Evolutionary conservation across 2,797 vertebrate species (phyloP).

Genomic region (Molothrus aeneus): DNA sequence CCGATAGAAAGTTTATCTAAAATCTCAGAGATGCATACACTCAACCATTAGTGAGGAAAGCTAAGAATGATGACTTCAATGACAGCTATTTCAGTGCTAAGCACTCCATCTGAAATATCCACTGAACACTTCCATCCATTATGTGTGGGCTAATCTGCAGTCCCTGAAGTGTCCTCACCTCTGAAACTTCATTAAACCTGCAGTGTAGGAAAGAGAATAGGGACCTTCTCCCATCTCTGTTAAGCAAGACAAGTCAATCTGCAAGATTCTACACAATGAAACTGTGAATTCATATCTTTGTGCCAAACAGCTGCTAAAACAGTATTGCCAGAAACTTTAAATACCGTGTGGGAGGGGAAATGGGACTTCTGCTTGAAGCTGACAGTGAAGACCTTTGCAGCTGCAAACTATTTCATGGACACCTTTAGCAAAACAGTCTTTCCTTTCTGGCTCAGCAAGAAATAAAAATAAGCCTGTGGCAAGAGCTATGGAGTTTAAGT

Average conservation of each 20-base stretch:
- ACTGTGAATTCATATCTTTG: not conserved
- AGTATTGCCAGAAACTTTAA: conserved; percentile 42
- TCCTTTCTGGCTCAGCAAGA: conserved; percentile 46
- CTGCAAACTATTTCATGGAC: conserved; percentile 58
- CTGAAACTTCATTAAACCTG: not conserved
- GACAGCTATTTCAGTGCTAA: conserved; percentile 44
- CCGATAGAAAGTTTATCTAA: not conserved
- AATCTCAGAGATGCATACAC: not conserved
- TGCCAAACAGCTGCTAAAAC: conserved; percentile 62
- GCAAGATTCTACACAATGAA: conserved; percentile 16
- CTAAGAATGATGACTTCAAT: conserved; percentile 27
- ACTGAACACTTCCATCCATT: conserved; percentile 42
- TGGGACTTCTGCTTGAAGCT: conserved; percentile 28
- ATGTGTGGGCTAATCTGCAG: not conserved
- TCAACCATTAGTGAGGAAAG: not conserved
- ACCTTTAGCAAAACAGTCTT: conserved; percentile 28
- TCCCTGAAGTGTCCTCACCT: conserved; percentile 39
- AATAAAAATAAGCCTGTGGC: conserved; percentile 28
- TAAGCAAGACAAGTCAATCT: conserved; percentile 17
- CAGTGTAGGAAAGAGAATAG: not conserved
- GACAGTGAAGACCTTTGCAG: conserved; percentile 44
- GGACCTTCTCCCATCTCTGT: not conserved
- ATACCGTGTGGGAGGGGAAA: conserved; percentile 11
- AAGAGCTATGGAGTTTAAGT: not conserved
- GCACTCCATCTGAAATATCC: conserved; percentile 24